Evolutionary conservation across 2,113 vertebrate genomes (phyloP), one percentile per base, ranked within the genome.

Genomic region (Apus apus): DNA sequence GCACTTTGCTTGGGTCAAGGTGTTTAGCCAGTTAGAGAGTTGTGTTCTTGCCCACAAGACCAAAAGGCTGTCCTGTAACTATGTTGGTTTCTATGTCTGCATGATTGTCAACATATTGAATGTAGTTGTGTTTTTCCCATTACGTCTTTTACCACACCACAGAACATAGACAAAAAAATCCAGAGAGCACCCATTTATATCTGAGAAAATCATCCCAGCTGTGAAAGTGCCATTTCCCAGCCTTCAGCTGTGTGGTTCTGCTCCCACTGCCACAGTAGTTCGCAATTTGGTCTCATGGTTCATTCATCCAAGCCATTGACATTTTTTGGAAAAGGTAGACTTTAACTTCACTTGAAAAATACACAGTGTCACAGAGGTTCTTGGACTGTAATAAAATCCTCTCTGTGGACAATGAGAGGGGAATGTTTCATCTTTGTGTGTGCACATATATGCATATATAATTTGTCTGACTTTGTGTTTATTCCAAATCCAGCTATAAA

Each of bases 181-280:
- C 51, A 65, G 57, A 15, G 18, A 34, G 23, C n/a, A 62, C 9
- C 3, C 4, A 6, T 30, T 89, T 48, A 6, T 62, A 21, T 20
- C 30, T 60, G 21, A 71, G n/a, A 60, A 77, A 58, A 64, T 27
- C 13, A 36, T 34, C 38, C 29, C 26, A 60, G 4, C 8, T 67
- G 16, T 38, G 11, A 43, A 60, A 14, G 22, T 82, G 26, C 4
- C 9, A 2, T 85, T 62, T 70, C 65, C 50, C 51, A 70, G 36
- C 14, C 7, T 45, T 76, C 1, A 0, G 12, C 30, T 85, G 1
- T 9, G 11, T 60, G 14, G 3, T 23, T 79, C n/a, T 76, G 45
- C 25, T 80, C 29, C 19, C 40, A 51, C 25, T 80, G 32, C 19
- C 45, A 56, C 22, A 72, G 25, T 76, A 76, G 32, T 53, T 87